Percentiles rank a stretch among this genome's conserved stretches.
These are phyloP conservation scores for Apodemia duryi DNA, from an alignment of 2,888 invertebrate genomes.

Conservation along the genomic window DNA sequence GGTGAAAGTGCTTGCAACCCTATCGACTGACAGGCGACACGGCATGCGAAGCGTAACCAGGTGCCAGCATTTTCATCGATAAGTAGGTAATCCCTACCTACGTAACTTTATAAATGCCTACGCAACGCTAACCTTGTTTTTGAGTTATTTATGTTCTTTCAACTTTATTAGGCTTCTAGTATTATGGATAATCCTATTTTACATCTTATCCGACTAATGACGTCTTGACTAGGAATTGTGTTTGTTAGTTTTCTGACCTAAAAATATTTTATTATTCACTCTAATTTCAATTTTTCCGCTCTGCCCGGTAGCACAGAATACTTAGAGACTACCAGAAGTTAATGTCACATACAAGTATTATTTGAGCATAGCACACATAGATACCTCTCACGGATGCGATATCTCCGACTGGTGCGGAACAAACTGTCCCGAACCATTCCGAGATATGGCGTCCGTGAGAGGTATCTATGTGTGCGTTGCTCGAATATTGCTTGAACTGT, in stretches of 20 bases:
- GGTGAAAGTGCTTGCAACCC: constrained; percentile 23
- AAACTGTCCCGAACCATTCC: too few species aligned
- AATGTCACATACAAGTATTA: too few species aligned
- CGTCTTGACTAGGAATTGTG: background rate
- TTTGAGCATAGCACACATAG: too few species aligned
- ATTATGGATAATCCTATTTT: constrained; percentile 5
- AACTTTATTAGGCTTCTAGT: constrained; percentile 1
- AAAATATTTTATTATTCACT: too few species aligned
- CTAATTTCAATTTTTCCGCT: too few species aligned
- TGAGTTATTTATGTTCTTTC: constrained; percentile 11
- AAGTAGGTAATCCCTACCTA: constrained; percentile 44
- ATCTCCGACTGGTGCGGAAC: too few species aligned
- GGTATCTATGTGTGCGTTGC: too few species aligned
- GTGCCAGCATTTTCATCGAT: constrained; percentile 41
- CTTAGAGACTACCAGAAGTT: too few species aligned
- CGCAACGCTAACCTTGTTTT: constrained; percentile 14
- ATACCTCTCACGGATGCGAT: too few species aligned
- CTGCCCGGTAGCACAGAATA: too few species aligned
- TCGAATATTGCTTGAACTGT: too few species aligned
- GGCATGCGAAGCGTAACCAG: constrained; percentile 43
- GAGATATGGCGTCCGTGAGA: too few species aligned
- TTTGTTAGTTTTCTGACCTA: background rate
- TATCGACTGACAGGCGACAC: constrained; percentile 40
- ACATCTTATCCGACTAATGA: constrained; percentile 6
- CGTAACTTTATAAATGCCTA: constrained; percentile 22